Conservation (phyloP, 2,113 vertebrate genomes). For the Halichoerus grypus region DNA sequence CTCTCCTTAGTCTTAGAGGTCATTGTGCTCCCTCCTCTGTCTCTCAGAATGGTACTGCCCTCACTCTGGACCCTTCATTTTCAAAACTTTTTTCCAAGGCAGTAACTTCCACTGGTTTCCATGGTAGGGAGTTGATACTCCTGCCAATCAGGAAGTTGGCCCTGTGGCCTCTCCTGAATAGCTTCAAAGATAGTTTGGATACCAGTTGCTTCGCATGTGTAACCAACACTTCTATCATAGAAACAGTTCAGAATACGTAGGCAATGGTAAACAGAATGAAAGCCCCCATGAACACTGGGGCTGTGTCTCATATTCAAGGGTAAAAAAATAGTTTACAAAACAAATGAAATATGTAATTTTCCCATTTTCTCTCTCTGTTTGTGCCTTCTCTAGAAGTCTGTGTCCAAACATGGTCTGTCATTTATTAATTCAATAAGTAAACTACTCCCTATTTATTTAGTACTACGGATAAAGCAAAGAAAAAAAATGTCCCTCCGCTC, state of each 20-base stretch:
- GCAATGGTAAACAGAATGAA: too few species aligned
- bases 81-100: slow-evolving; percentile 52
- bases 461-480: background rate
- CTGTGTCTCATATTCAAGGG: background rate
- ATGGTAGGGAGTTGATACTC: background rate
- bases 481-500: background rate
- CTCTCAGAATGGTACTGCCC: slow-evolving; percentile 37
- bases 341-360: background rate
- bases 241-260: background rate
- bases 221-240: background rate
- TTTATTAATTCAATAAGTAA: slow-evolving; percentile 24
- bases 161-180: background rate
- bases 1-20: too few species aligned
- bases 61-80: slow-evolving; percentile 47
- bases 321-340: background rate
- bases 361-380: background rate
- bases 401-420: background rate
- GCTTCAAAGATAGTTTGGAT: background rate
- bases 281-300: background rate
- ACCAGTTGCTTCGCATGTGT: background rate
- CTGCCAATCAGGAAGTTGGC: background rate
- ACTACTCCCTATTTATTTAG: background rate
- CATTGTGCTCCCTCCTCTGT: background rate
- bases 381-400: background rate
- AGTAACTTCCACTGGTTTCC: background rate